Conservation (phyloP, 2,797 vertebrate species). For the Siniperca undulata region DNA sequence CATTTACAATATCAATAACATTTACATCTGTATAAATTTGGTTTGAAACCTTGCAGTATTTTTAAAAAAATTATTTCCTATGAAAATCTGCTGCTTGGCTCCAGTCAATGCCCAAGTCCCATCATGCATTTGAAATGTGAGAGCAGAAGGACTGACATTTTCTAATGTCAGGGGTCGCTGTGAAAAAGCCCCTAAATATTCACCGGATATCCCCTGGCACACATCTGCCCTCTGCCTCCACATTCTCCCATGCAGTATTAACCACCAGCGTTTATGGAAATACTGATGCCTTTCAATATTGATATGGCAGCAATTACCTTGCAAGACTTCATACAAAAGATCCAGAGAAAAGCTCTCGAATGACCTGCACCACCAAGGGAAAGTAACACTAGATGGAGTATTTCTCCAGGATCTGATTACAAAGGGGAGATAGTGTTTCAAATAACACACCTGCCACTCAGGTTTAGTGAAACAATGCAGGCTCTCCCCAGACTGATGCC, state of each 20-base stretch:
- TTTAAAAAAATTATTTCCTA: background rate
- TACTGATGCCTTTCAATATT: slow-evolving; percentile 41
- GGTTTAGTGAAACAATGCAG: slow-evolving; percentile 51
- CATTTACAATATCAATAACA: background rate
- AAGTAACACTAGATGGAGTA: slow-evolving; percentile 37
- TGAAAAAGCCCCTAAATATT: slow-evolving; percentile 62
- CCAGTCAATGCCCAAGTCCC: slow-evolving; percentile 1
- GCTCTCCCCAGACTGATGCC: slow-evolving; percentile 12
- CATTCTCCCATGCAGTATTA: slow-evolving; percentile 34
- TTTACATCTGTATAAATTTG: background rate
- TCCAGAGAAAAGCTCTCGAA: slow-evolving; percentile 33
- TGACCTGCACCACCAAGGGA: slow-evolving; percentile 43
- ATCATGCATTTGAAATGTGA: slow-evolving; percentile 44
- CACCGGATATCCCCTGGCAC: slow-evolving; percentile 28
- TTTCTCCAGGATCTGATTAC: slow-evolving; percentile 58
- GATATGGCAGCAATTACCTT: slow-evolving; percentile 51
- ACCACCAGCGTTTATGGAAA: slow-evolving; percentile 23
- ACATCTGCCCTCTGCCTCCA: slow-evolving; percentile 11
- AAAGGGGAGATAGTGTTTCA: slow-evolving; percentile 50
- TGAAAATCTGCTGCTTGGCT: background rate
- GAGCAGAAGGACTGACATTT: slow-evolving; percentile 52
- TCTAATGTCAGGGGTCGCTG: slow-evolving; percentile 39
- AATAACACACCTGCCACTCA: slow-evolving; percentile 62
- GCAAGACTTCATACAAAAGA: slow-evolving; percentile 48
- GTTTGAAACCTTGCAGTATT: background rate